Percentiles rank a stretch among this genome's conserved stretches.
Evolutionary conservation across 1,140 invertebrate species (phyloP).

Genomic region (Danaus plexippus): DNA sequence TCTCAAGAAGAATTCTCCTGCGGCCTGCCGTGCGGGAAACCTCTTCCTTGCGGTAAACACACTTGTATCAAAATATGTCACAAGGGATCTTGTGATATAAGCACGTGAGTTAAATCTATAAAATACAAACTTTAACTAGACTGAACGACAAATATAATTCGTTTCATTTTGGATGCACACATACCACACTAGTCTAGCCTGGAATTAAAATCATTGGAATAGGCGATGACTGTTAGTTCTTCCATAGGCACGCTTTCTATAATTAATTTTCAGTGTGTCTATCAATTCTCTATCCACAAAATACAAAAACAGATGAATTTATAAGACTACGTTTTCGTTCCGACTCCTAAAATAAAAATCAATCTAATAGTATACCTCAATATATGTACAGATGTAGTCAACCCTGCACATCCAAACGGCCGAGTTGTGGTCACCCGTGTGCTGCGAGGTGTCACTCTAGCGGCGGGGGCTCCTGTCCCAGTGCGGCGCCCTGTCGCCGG

Average conservation of each 20-base stretch:
- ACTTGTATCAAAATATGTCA: conserved; percentile 84
- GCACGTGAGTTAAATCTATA: conserved; percentile 39
- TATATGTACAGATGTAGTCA: conserved; percentile 77
- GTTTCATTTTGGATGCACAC: no score
- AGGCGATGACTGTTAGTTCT: no score
- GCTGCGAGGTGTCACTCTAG: conserved; percentile 82
- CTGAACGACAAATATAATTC: no score
- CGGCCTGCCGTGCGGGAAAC: conserved; percentile 87
- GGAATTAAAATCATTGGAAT: no score
- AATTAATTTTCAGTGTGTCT: no score
- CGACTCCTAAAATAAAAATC: no score
- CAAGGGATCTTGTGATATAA: conserved; percentile 75
- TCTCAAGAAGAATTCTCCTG: conserved; percentile 91
- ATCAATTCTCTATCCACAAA: no score
- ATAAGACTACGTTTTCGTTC: no score
- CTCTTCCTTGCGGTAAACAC: conserved; percentile 84
- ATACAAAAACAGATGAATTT: no score
- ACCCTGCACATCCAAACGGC: conserved; percentile 79
- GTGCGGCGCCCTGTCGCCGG: conserved; percentile 40
- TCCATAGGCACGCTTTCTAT: no score
- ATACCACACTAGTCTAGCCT: no score
- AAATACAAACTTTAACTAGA: background rate
- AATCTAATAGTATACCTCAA: no score
- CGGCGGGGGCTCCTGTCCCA: conserved; percentile 40
- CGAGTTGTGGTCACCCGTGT: conserved; percentile 87